These are phyloP conservation scores for Leptopilina drosophilae DNA, from an alignment of 2,888 invertebrate species.

Conservation along the genomic window DNA sequence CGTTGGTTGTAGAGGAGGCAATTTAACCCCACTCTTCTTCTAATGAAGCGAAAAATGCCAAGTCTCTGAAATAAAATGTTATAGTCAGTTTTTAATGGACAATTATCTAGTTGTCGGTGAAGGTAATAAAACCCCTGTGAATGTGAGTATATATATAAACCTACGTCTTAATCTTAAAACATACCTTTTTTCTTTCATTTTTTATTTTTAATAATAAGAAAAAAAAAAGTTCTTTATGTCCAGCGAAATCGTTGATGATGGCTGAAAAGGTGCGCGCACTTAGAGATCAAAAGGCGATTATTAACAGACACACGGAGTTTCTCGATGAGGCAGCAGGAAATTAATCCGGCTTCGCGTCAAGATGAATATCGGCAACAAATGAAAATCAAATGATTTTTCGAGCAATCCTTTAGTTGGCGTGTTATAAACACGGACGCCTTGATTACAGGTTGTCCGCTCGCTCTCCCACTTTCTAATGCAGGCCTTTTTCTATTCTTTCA, in stretches of 20 bases:
- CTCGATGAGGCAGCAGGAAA: slow-evolving; percentile 27
- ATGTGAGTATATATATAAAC: neutral
- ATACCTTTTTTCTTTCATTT: neutral
- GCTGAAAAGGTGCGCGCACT: slow-evolving; percentile 14
- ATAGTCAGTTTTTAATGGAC: neutral
- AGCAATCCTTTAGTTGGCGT: slow-evolving; percentile 45
- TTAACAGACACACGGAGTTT: slow-evolving; percentile 15
- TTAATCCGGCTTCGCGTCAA: slow-evolving; percentile 30
- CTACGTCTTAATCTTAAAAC: neutral
- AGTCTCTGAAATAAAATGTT: too few species aligned
- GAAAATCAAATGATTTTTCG: slow-evolving; percentile 50
- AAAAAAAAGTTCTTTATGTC: slow-evolving; percentile 5
- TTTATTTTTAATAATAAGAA: too few species aligned
- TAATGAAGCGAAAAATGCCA: too few species aligned
- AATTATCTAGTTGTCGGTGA: slow-evolving; percentile 8
- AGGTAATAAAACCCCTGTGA: neutral
- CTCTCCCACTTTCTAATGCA: slow-evolving; percentile 71
- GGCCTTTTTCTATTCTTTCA: neutral
- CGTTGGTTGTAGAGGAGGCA: too few species aligned
- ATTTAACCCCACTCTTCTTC: too few species aligned
- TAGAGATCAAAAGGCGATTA: slow-evolving; percentile 19
- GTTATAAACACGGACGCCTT: slow-evolving; percentile 61
- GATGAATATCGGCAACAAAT: slow-evolving; percentile 52
- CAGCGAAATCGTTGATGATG: neutral
- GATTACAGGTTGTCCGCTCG: slow-evolving; percentile 68